A percentile compares a stretch with the other conserved stretches of the same genome.
phyloP scores from a whole-genome alignment of 2,113 vertebrate species.

The Zootoca vivipara region DNA sequence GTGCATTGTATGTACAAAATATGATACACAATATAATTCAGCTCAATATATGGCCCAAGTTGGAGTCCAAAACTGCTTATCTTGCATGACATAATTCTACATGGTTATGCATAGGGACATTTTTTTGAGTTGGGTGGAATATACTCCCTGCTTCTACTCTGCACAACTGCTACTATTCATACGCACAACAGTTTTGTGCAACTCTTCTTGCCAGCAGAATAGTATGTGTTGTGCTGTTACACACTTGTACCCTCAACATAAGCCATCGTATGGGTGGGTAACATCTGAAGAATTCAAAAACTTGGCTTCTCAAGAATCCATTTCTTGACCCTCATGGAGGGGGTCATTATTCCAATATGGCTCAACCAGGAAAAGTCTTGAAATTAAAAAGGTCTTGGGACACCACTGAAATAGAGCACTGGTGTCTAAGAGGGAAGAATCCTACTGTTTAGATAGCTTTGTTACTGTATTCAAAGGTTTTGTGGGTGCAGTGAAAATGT shows the following conservation, averaged over 20 bases:
- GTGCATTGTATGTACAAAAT: neutral
- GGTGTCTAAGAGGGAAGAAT: neutral
- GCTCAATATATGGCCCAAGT: neutral
- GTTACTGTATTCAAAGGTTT: neutral
- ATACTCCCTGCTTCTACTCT: neutral
- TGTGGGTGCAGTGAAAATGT: neutral
- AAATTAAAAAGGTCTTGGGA: slow-evolving; percentile 4
- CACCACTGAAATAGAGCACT: slow-evolving; percentile 16
- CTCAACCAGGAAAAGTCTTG: slow-evolving; percentile 2
- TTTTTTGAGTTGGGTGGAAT: slow-evolving; percentile 18
- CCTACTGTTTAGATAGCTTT: slow-evolving; percentile 21
- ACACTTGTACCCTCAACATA: slow-evolving; percentile 4
- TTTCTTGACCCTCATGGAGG: slow-evolving; percentile 34
- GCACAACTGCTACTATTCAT: neutral
- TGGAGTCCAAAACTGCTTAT: neutral
- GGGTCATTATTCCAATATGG: slow-evolving; percentile 31
- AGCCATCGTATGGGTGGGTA: neutral
- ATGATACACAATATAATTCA: no score
- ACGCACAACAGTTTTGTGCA: neutral
- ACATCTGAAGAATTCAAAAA: neutral
- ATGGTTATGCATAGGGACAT: neutral
- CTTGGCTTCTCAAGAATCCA: slow-evolving; percentile 43
- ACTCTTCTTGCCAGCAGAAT: slow-evolving; percentile 20
- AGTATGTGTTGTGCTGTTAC: neutral
- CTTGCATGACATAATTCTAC: no score